These are phyloP conservation scores for Odontothrips loti DNA, from an alignment of 2,888 invertebrate genomes.

Conservation along the genomic window DNA sequence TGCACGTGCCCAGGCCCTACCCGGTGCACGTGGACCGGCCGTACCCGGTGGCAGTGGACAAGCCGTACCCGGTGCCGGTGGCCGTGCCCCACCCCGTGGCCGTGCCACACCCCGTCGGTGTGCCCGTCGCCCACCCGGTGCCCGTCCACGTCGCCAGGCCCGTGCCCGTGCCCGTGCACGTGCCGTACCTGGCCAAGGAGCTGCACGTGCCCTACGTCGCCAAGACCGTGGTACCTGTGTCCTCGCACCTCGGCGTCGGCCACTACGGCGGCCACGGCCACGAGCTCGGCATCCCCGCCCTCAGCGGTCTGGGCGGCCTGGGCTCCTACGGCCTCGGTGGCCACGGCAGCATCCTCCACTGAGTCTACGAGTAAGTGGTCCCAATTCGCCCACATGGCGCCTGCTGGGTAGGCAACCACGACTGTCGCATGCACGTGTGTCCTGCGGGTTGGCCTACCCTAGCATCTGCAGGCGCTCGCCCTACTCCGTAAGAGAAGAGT, in stretches of 20 bases:
- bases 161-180: constrained; percentile 1
- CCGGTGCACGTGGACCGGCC: neutral
- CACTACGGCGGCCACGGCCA: neutral
- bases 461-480: too few species aligned
- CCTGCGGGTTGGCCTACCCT: too few species aligned
- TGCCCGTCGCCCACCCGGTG: constrained; percentile 2
- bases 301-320: neutral
- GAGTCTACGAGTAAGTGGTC: neutral
- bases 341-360: neutral
- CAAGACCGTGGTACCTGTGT: constrained; percentile 5
- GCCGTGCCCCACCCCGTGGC: neutral
- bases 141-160: neutral
- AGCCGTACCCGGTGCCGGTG: neutral
- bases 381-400: too few species aligned
- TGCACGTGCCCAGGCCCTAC: constrained; percentile 7
- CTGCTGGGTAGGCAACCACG: too few species aligned
- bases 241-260: neutral
- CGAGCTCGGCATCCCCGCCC: neutral
- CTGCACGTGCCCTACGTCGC: constrained; percentile 2
- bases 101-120: neutral
- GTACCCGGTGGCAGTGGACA: constrained; percentile 5
- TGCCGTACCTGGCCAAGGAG: constrained; percentile 14
- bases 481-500: neutral
- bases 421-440: neutral
- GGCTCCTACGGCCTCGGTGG: neutral